Evolutionary conservation across 2,888 invertebrate species (phyloP).

Genomic region (Ormyrus labotus): DNA sequence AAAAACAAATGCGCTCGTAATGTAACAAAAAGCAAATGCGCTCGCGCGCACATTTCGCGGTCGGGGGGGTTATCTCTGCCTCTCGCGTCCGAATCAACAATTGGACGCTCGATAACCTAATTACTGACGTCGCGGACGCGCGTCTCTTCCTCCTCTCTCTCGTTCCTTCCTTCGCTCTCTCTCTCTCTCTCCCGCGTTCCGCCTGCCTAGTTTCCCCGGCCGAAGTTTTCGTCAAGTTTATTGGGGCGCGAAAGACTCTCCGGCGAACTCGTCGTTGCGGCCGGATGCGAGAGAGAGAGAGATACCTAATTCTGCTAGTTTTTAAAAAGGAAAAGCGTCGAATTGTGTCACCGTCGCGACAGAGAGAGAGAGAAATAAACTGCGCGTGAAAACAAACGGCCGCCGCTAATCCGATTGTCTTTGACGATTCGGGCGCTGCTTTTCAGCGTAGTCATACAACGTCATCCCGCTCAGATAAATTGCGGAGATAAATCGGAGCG

Average conservation of each 20-base stretch:
- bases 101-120: conserved; percentile 49
- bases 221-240: no score
- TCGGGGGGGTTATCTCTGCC: conserved; percentile 20
- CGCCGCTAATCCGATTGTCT: conserved; percentile 49
- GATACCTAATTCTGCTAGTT: not conserved
- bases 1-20: no score
- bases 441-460: conserved; percentile 46
- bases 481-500: conserved; percentile 44
- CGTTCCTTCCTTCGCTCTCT: not conserved
- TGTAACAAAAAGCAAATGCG: no score
- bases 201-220: no score
- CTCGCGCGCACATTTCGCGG: conserved; percentile 3
- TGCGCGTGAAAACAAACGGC: conserved; percentile 35
- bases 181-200: not conserved
- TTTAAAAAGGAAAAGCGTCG: conserved; percentile 8
- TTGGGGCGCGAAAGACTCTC: no score
- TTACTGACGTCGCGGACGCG: conserved; percentile 25
- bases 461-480: conserved; percentile 49
- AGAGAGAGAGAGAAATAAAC: not conserved
- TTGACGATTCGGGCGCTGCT: conserved; percentile 33
- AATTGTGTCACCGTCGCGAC: conserved; percentile 27
- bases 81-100: conserved; percentile 40
- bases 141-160: conserved; percentile 7
- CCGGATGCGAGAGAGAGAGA: not conserved
- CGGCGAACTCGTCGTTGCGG: no score